Base-by-base conservation (phyloP, 1,140 invertebrate species). In the Brachionus paranguensis region DNA sequence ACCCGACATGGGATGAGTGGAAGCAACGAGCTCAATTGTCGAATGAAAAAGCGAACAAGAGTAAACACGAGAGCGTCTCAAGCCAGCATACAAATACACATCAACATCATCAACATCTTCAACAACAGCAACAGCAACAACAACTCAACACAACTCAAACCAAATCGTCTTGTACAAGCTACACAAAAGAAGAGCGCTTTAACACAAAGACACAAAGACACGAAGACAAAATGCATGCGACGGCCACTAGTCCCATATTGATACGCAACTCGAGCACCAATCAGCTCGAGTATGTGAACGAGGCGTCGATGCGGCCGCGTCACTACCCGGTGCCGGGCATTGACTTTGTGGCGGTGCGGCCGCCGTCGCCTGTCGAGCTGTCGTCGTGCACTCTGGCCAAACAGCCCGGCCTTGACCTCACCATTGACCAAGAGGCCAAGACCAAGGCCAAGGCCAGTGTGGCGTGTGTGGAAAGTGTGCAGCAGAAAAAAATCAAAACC, bases 1-100 rank as follows among this genome's bases (percentile, higher is more conserved):
- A 81, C 60, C 78, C 78, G 17, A 81, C 78, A 24, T 81, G 78
- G 78, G 78, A 81, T 64, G 78, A 81, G 33, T 81, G 78, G 78
- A 81, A 81, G 41, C 78, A 81, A 81, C 68, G 37, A 72, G 68
- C 29, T 41, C 33, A 72, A 43, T 20, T 41, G 17, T 64, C 50
- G 7, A 33, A 81, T 27, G 43, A 79, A 17, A 79, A 50, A 45
- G 45, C 14, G 12, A 41, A 10, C 24, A 68, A 68, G n/a, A 33
- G 33, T 68, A 72, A 72, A 41, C 29, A 41, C 41, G 68, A 72
- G 43, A 72, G 68, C 68, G 68, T 72, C 68, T 72, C 68, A n/a
- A 41, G 17, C 17, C n/a, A 60, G 53, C 53, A 60, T 60, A 60
- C 53, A 60, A 60, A 60, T 60, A 60, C 53, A 10, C 10, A 20